phyloP scores from a whole-genome alignment of 2,888 invertebrate species.

The Hetaerina titia region DNA sequence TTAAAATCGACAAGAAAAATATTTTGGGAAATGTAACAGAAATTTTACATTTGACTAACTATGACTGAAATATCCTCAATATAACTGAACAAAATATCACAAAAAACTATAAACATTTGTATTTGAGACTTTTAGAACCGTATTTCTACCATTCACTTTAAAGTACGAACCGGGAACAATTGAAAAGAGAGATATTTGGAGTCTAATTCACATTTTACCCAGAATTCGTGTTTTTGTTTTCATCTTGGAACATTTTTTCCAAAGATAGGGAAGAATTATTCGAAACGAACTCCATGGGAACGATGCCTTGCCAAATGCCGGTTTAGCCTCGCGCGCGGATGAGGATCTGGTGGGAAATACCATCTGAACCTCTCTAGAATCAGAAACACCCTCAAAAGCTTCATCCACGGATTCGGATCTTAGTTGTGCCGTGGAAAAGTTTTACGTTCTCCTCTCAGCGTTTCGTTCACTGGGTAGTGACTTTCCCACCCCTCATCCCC shows the following conservation, averaged over 20 bases:
- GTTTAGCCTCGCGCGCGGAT: background rate
- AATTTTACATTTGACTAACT: too few species aligned
- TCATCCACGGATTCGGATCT: background rate
- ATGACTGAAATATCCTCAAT: too few species aligned
- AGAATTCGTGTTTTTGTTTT: background rate
- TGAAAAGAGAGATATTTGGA: too few species aligned
- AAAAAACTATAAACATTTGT: too few species aligned
- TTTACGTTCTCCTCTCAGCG: background rate
- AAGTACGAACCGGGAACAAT: too few species aligned
- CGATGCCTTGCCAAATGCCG: background rate
- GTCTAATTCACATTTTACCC: too few species aligned
- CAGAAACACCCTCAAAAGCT: background rate
- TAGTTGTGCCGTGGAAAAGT: background rate
- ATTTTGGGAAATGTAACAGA: too few species aligned
- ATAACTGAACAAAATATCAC: too few species aligned
- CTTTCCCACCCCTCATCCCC: background rate
- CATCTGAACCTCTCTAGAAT: background rate
- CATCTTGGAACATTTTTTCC: background rate
- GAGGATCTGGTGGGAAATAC: background rate
- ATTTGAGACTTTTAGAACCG: too few species aligned
- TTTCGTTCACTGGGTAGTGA: background rate
- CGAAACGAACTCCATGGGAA: background rate
- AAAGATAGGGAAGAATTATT: background rate
- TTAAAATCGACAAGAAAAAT: too few species aligned
- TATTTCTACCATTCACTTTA: too few species aligned